These are phyloP conservation scores for Coregonus sp. DNA, from an alignment of 2,797 vertebrate species.

Conservation along the genomic window DNA sequence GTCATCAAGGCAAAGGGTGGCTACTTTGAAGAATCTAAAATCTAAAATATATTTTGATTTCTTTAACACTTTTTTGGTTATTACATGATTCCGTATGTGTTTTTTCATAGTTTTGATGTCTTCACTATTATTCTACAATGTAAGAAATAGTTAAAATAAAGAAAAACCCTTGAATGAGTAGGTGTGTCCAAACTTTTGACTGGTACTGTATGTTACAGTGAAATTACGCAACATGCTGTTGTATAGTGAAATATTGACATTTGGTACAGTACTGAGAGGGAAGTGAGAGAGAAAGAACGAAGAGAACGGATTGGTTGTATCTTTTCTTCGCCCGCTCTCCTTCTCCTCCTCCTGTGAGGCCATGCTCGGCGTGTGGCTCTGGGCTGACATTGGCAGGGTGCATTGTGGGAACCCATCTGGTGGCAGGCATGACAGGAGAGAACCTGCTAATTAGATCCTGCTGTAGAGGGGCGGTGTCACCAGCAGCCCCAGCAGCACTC, in stretches of 20 bases:
- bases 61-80: too few species aligned
- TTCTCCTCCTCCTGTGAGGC: constrained; percentile 60
- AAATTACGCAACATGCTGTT: background rate
- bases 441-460: constrained; percentile 78
- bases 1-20: too few species aligned
- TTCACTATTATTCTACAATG: too few species aligned
- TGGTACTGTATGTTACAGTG: background rate
- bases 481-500: constrained; percentile 27
- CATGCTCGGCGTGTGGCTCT: constrained; percentile 37
- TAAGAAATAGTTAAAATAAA: too few species aligned
- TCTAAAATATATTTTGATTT: too few species aligned
- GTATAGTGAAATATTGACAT: background rate
- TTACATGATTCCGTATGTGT: too few species aligned
- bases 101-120: too few species aligned
- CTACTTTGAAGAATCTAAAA: too few species aligned
- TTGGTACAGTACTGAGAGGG: constrained; percentile 1
- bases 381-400: constrained; percentile 56
- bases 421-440: constrained; percentile 67
- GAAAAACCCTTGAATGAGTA: too few species aligned
- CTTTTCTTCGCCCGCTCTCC: constrained; percentile 26
- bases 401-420: constrained; percentile 66
- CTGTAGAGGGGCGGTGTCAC: constrained; percentile 67
- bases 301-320: constrained; percentile 3
- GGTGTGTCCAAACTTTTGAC: too few species aligned
- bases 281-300: constrained; percentile 6